These are phyloP conservation scores for Aspidoscelis tigris DNA, from an alignment of 2,113 vertebrate species.

Conservation along the genomic window DNA sequence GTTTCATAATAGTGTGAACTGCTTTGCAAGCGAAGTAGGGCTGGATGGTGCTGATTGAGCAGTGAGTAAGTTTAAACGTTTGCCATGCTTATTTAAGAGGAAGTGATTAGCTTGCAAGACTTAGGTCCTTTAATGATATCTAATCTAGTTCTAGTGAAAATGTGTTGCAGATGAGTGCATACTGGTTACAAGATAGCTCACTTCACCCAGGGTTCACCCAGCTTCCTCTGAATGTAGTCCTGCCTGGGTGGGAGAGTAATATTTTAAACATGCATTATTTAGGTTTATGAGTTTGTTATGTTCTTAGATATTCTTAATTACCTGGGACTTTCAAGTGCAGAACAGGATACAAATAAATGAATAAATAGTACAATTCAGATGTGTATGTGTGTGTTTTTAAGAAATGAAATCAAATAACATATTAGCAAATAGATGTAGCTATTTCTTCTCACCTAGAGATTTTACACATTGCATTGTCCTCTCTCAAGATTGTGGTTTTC, in stretches of 20 bases:
- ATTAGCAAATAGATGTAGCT: not conserved
- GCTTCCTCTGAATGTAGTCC: too few relatives aligned
- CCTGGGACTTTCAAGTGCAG: too few relatives aligned
- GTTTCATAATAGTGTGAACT: slow-evolving; percentile 55
- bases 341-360: too few relatives aligned
- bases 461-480: not conserved
- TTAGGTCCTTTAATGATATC: slow-evolving; percentile 27
- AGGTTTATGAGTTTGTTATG: too few relatives aligned
- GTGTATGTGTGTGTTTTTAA: not conserved
- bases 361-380: slow-evolving; percentile 7
- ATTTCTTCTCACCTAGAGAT: not conserved
- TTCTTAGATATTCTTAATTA: too few relatives aligned
- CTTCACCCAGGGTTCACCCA: too few relatives aligned
- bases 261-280: too few relatives aligned
- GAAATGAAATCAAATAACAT: slow-evolving; percentile 2
- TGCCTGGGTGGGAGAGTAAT: too few relatives aligned
- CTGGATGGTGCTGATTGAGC: slow-evolving; percentile 24
- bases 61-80: slow-evolving; percentile 39
- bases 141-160: slow-evolving; percentile 58
- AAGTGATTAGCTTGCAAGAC: slow-evolving; percentile 36
- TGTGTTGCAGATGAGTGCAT: slow-evolving; percentile 25
- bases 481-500: not conserved
- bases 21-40: slow-evolving; percentile 7
- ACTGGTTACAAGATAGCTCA: too few relatives aligned
- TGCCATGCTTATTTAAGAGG: slow-evolving; percentile 49